These are phyloP conservation scores for Grus americana DNA, from an alignment of 2,113 vertebrate species.

Conservation along the genomic window DNA sequence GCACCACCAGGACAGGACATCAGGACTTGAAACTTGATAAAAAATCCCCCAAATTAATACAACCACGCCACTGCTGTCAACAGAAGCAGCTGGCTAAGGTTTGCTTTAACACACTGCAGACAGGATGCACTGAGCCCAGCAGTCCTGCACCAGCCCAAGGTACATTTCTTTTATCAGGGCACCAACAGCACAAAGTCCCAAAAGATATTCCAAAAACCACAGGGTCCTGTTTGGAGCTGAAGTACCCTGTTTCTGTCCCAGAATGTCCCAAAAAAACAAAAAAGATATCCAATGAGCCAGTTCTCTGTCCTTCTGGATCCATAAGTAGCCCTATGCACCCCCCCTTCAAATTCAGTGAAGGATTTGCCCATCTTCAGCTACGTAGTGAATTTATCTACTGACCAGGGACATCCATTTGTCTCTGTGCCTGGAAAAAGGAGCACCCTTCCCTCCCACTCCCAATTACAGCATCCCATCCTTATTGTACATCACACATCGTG, in stretches of 20 bases:
- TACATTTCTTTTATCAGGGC: background rate
- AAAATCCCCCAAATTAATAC: background rate
- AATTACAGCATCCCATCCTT: background rate
- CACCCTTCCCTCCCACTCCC: fast-evolving
- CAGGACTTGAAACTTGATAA: background rate
- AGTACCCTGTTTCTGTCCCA: background rate
- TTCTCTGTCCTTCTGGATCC: background rate
- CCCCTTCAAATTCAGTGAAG: background rate
- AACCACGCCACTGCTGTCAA: fast-evolving
- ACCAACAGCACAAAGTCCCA: background rate
- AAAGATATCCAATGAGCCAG: background rate
- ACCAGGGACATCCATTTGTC: background rate
- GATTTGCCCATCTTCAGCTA: background rate
- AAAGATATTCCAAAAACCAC: background rate
- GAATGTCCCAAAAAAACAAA: background rate
- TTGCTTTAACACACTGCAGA: background rate
- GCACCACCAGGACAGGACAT: background rate
- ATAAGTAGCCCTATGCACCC: fast-evolving
- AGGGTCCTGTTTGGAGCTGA: background rate
- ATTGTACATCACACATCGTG: background rate
- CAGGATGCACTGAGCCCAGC: background rate
- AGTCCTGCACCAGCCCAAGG: fast-evolving
- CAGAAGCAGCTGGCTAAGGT: background rate
- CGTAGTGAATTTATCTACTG: background rate
- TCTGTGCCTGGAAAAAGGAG: background rate